Base-by-base conservation (phyloP, 2,113 vertebrate species). In the Campylomormyrus numenius region DNA sequence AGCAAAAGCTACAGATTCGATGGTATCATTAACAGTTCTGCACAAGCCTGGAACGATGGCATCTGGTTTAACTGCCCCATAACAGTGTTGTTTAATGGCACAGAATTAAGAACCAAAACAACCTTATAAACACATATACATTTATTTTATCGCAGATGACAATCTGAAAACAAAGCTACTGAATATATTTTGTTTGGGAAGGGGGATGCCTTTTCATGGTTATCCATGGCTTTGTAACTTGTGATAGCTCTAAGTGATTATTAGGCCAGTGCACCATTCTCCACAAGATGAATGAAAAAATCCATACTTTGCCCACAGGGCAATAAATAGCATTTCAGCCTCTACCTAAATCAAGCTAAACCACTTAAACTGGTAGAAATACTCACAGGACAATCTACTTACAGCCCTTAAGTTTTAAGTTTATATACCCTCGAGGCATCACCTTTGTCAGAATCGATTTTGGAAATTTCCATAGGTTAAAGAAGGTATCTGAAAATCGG, bases 371-470 rank as follows among this genome's bases (percentile, higher is more conserved):
- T n/a, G 49, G 70, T 31, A 90, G 50, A 39, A 46, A 84, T 19
- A 31, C n/a, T 39, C 48, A 46, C 31, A 88, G 56, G 35, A 88
- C 17, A 52, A 58, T 87, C 42, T 85, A 85, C 42, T 48, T 48
- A 49, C 45, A 46, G 27, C 53, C 39, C 39, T 7, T 62, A 39
- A 15, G 5, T 45, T 27, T 77, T 27, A 27, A 58, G n/a, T 88
- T 70, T 50, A 35, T 70, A 77, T 52, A 74, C n/a, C 27, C 46
- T 27, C 24, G 49, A 53, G 85, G 27, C 66, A 56, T 77, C 66
- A 31, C 87, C 52, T 88, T 83, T 88, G 49, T 50, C 50, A 58
- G 62, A 49, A 90, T 80, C 66, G 53, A 46, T 83, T 85, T 49
- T 4, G 1, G 17, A 45, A 15, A 74, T 58, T 88, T 58, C 35